A percentile compares a stretch with the other conserved stretches of the same genome.
Conservation (phyloP, 2,113 vertebrate species). For the Oenanthe oenanthe region DNA sequence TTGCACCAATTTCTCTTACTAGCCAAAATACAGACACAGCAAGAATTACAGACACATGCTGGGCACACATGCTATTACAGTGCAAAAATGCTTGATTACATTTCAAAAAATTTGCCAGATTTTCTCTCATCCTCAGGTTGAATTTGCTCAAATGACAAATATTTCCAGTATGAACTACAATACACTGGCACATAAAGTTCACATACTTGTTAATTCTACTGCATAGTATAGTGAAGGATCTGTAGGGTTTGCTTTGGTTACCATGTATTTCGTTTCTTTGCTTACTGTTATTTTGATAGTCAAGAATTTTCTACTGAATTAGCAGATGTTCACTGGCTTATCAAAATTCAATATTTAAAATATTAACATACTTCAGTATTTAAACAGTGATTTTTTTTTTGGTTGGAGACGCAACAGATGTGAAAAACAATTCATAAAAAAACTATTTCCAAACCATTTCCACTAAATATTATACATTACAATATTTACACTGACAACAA, state of each 20-base stretch:
- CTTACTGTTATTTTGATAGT: not conserved
- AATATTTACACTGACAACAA: not conserved
- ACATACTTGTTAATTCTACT: not conserved
- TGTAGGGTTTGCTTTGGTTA: not conserved
- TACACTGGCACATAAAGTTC: not conserved
- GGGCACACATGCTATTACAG: not conserved
- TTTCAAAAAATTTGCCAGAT: not conserved
- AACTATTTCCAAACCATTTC: not conserved
- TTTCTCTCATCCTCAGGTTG: not conserved
- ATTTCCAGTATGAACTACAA: not conserved
- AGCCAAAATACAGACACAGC: accelerated
- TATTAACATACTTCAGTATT: not conserved
- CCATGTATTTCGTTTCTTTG: not conserved
- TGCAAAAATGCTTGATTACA: not conserved
- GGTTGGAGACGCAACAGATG: not conserved
- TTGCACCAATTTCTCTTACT: not conserved
- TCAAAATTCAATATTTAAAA: not conserved
- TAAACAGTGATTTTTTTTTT: not conserved
- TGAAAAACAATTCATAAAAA: not conserved
- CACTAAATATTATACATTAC: not conserved
- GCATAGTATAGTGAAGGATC: not conserved
- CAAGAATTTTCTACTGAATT: not conserved
- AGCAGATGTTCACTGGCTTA: not conserved
- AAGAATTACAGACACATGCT: not conserved
- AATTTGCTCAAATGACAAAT: not conserved